These are phyloP conservation scores for Myotis findleyi DNA, from an alignment of 2,797 vertebrate species.

Conservation along the genomic window DNA sequence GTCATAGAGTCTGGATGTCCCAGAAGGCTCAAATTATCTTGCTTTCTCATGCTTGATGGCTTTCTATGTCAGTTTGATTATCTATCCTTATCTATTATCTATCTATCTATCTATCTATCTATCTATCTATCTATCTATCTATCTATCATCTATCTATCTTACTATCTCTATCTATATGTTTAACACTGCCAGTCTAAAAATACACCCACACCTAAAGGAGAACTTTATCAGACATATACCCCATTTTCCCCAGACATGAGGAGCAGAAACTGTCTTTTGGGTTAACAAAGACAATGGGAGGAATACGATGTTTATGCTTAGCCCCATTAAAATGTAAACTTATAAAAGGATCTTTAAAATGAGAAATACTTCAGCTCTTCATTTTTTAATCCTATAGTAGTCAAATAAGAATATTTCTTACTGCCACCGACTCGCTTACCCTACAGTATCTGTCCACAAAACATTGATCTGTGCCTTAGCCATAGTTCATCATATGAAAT, in stretches of 20 bases:
- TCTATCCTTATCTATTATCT: not conserved
- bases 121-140: not conserved
- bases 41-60: not conserved
- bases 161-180: not conserved
- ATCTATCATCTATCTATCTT: not conserved
- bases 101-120: not conserved
- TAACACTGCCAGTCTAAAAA: conserved; percentile 2
- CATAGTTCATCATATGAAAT: not conserved
- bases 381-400: not conserved
- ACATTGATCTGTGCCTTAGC: not conserved
- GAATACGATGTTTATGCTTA: not conserved
- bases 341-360: not conserved
- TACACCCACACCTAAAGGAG: not conserved
- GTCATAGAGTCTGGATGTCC: conserved; percentile 6
- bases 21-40: conserved; percentile 7
- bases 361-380: not conserved
- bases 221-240: not conserved
- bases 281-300: not conserved
- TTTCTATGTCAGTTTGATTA: not conserved
- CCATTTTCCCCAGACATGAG: not conserved
- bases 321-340: not conserved
- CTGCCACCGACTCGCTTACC: not conserved
- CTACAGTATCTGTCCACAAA: not conserved
- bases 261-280: not conserved
- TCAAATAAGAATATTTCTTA: conserved; percentile 24